A percentile compares a stretch with the other conserved stretches of the same genome.
These are phyloP conservation scores for Pseudococcus viburni DNA, from an alignment of 2,888 invertebrate genomes.

Conservation along the genomic window DNA sequence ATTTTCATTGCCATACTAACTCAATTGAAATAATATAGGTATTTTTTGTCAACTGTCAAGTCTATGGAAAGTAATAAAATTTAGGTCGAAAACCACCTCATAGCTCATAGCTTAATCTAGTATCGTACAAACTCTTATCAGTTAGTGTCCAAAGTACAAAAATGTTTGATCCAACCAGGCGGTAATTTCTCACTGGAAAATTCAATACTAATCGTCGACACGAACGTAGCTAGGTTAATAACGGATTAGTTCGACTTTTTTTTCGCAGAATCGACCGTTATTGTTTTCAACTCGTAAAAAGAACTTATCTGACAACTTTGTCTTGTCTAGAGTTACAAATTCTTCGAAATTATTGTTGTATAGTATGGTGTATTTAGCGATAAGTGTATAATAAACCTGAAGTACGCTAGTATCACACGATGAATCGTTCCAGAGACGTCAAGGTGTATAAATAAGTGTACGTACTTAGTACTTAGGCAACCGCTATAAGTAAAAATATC, in stretches of 20 bases:
- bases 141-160: too few relatives aligned
- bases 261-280: background rate
- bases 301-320: constrained; percentile 40
- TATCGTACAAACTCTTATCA: too few relatives aligned
- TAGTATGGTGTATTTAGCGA: background rate
- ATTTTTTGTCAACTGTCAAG: too few relatives aligned
- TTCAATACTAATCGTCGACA: background rate
- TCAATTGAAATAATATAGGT: too few relatives aligned
- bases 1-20: too few relatives aligned
- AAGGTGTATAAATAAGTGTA: too few relatives aligned
- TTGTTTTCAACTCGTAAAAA: constrained; percentile 2
- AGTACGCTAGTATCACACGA: background rate
- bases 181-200: background rate
- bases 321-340: constrained; percentile 10
- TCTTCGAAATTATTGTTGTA: background rate
- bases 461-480: too few relatives aligned
- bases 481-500: too few relatives aligned
- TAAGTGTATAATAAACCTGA: background rate
- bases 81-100: too few relatives aligned
- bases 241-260: background rate
- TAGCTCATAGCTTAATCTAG: too few relatives aligned
- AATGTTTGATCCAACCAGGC: too few relatives aligned
- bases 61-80: too few relatives aligned
- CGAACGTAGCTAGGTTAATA: background rate
- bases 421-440: background rate